Percentiles rank a stretch among this genome's conserved stretches.
phyloP scores from a whole-genome alignment of 2,797 vertebrate genomes.

The Danio aesculapii region DNA sequence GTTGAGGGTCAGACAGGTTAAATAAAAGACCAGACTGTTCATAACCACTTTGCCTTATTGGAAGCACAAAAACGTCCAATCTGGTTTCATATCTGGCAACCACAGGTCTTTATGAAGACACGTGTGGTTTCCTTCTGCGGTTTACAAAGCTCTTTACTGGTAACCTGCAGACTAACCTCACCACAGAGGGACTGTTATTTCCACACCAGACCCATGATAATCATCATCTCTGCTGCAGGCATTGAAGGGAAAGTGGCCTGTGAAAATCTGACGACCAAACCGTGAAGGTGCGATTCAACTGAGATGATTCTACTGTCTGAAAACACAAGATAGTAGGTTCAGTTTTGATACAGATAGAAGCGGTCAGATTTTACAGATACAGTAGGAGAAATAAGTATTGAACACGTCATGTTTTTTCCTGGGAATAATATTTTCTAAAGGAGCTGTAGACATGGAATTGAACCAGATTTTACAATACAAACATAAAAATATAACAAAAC shows the following conservation, averaged over 20 bases:
- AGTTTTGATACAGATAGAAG: not conserved
- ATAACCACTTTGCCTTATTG: not conserved
- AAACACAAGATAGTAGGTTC: not conserved
- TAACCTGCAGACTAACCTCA: slow-evolving; percentile 36
- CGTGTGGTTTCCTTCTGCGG: slow-evolving; percentile 20
- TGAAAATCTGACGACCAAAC: slow-evolving; percentile 1
- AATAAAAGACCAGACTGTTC: slow-evolving; percentile 11
- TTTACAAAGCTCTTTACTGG: slow-evolving; percentile 32
- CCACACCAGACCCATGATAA: slow-evolving; percentile 6
- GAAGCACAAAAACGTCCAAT: not conserved
- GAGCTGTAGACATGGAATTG: too few species aligned
- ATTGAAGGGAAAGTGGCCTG: not conserved
- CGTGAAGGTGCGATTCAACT: not conserved
- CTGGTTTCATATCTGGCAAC: slow-evolving; percentile 29
- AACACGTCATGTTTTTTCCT: too few species aligned
- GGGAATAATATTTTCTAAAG: too few species aligned
- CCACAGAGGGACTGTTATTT: slow-evolving; percentile 33
- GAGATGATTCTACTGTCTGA: slow-evolving; percentile 15
- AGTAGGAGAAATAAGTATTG: not conserved
- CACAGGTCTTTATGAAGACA: slow-evolving; percentile 36
- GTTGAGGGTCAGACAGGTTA: slow-evolving; percentile 11
- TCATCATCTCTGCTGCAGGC: not conserved
- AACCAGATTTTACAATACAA: too few species aligned
- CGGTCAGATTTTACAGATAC: not conserved
- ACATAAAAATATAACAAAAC: too few species aligned